These are phyloP conservation scores for Bucorvus abyssinicus DNA, from an alignment of 2,797 vertebrate genomes.

Conservation along the genomic window DNA sequence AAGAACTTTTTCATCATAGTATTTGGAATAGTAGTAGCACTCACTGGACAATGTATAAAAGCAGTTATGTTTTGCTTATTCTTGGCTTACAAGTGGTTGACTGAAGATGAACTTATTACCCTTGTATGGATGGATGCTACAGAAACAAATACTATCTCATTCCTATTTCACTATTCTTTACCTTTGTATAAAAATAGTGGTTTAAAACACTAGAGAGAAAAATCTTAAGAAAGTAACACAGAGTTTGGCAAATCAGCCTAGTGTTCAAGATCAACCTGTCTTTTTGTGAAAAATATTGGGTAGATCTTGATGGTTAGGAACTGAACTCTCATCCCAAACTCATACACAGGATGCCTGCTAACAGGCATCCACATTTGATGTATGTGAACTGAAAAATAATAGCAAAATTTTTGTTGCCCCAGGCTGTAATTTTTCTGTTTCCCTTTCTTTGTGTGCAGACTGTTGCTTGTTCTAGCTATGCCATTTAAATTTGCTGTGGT, in stretches of 20 bases:
- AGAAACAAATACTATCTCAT: neutral
- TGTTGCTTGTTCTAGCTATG: neutral
- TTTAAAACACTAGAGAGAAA: neutral
- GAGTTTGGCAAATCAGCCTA: neutral
- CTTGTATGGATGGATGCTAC: neutral
- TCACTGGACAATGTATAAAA: neutral
- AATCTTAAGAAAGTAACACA: neutral
- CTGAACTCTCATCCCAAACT: neutral
- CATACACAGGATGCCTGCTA: neutral
- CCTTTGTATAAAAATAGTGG: neutral
- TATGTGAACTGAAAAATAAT: neutral
- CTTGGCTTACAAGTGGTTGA: neutral
- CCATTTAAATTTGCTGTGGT: neutral
- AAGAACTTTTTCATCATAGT: neutral
- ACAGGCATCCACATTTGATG: neutral
- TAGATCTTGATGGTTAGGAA: neutral
- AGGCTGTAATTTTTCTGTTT: neutral
- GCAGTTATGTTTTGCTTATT: neutral
- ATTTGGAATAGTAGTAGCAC: neutral
- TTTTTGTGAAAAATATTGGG: neutral
- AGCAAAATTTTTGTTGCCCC: neutral
- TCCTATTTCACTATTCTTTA: neutral
- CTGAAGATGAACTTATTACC: neutral
- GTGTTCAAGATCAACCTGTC: neutral
- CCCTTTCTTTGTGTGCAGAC: neutral